Evolutionary conservation across 2,113 vertebrate species (phyloP).

Genomic region (Formicarius rufipectus): DNA sequence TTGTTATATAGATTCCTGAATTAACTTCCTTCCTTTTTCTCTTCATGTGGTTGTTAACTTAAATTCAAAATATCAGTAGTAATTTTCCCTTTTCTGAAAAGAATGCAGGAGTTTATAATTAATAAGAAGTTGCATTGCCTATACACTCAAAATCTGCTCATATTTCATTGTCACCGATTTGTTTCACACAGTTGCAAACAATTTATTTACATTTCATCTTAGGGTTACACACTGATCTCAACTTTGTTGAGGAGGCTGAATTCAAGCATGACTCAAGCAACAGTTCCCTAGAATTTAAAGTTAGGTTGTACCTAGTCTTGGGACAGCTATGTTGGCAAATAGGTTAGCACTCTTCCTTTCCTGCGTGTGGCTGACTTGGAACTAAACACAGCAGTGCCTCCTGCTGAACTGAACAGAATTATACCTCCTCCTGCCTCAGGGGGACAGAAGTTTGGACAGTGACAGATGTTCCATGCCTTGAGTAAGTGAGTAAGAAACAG

Average conservation of each 20-base stretch:
- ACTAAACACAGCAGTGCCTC: not conserved
- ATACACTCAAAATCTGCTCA: not conserved
- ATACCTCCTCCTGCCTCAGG: too few species aligned
- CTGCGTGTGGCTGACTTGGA: not conserved
- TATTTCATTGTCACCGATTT: not conserved
- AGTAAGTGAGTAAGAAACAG: not conserved
- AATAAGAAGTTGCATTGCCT: not conserved
- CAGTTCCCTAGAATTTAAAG: not conserved
- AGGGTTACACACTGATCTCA: not conserved
- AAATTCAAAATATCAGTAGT: not conserved
- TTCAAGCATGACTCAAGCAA: not conserved
- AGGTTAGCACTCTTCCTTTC: not conserved
- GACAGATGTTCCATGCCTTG: not conserved
- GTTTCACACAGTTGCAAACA: not conserved
- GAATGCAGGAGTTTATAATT: not conserved
- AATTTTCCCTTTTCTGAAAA: not conserved
- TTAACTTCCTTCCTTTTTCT: not conserved
- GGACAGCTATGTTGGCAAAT: not conserved
- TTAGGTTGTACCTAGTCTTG: not conserved
- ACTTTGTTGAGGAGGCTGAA: not conserved
- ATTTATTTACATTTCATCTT: not conserved
- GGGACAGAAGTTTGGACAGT: not conserved
- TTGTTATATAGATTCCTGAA: constrained; percentile 31
- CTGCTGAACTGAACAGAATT: not conserved
- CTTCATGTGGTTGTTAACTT: not conserved